Percentiles rank a stretch among this genome's conserved stretches.
Conservation (phyloP, 2,888 invertebrate genomes). For the Willowsia nigromaculata region DNA sequence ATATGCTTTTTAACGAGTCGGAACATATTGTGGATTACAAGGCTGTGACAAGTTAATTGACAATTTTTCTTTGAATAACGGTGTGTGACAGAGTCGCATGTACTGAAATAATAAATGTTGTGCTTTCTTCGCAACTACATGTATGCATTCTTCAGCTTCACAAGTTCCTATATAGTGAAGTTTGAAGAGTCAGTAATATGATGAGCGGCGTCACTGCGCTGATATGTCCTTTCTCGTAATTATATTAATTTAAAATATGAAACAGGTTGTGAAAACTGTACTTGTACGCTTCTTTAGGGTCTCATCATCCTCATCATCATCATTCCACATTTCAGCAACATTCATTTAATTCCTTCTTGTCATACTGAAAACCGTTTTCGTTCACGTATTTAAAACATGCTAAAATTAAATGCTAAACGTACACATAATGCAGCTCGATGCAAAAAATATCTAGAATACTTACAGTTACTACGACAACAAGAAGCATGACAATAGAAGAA, state of each 20-base stretch:
- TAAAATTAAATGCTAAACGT: neutral
- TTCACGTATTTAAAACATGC: neutral
- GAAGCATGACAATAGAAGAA: neutral
- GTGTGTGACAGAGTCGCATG: neutral
- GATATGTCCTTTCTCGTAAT: neutral
- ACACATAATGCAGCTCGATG: neutral
- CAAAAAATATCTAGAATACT: neutral
- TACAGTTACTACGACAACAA: neutral
- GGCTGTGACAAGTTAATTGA: slow-evolving; percentile 48
- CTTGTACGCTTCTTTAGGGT: neutral
- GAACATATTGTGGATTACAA: slow-evolving; percentile 35
- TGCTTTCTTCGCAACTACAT: neutral
- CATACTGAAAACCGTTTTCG: neutral
- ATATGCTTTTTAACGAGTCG: neutral
- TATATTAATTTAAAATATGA: slow-evolving; percentile 39
- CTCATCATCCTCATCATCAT: neutral
- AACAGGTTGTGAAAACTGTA: slow-evolving; percentile 50
- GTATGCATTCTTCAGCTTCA: neutral
- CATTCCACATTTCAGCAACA: neutral
- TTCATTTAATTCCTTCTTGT: neutral
- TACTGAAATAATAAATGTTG: neutral
- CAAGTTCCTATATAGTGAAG: too few species aligned
- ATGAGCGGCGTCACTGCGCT: neutral
- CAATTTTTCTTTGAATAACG: slow-evolving; percentile 49
- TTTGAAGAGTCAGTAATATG: neutral